Base-by-base conservation (phyloP, 2,888 invertebrate species). In the Lottia gigantea region DNA sequence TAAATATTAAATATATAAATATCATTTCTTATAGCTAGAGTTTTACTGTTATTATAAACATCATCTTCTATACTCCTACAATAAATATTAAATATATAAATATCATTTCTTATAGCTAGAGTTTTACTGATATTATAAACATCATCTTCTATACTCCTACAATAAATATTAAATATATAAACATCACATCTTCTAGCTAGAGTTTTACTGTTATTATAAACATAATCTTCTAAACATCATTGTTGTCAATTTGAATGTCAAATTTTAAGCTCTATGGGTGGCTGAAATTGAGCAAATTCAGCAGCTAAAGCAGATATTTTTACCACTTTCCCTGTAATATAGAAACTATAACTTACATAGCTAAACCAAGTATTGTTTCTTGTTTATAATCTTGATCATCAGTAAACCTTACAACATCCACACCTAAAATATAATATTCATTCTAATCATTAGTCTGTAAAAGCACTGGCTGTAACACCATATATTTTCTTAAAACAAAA, bases 361-460 rank as follows among this genome's bases (percentile, higher is more conserved):
- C 89, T 62, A 91, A 85, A 8, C 91, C 91, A 11, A 91, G 83
- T 67, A 91, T 90, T 1, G 90, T 90, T 76, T 91, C 91, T 69
- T 86, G 85, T 78, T 90, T 90, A 81, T 91, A 91, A 47, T 88
- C 85, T 23, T 82, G 74, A 76, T 91, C 91, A 12, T 84, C 79
- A 8, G 89, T 84, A 80, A 91, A 91, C 62, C 91, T 82, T 12
- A 85, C 85, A 15, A 89, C 85, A 82, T 91, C 89, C 15, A 91
- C 89, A 40, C 90, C 91, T 83, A 85, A 15, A 70, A 72, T 31
- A 31, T 31, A 31, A n/a, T 31, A 4, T 31, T 31, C 2, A 4
- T 31, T 4, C 31, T 31, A 6, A 31, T 31, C 6, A 31, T 31
- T 31, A 31, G 3, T 31, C n/a, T n/a, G n/a, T n/a, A n/a, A n/a